A percentile compares a stretch with the other conserved stretches of the same genome.
These are phyloP conservation scores for Rattus norvegicus DNA, from an alignment of 2,113 vertebrate genomes.

Conservation along the genomic window DNA sequence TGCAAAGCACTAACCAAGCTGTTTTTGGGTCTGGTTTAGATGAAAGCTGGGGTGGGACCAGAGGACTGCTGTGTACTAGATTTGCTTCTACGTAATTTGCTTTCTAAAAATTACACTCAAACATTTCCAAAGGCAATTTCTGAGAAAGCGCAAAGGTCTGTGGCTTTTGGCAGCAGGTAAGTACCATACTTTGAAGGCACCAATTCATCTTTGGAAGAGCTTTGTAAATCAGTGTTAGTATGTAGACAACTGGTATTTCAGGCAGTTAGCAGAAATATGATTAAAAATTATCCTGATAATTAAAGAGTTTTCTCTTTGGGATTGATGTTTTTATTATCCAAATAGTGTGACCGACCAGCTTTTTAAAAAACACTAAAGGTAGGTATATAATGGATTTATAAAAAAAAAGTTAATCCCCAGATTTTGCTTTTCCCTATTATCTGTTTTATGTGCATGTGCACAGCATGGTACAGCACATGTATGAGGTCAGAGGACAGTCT, in stretches of 20 bases:
- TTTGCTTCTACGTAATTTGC: not conserved
- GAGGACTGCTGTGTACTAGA: not conserved
- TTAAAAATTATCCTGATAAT: not conserved
- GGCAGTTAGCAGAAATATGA: conserved; percentile 15
- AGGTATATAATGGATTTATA: not conserved
- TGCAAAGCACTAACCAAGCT: not conserved
- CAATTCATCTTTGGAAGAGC: not conserved
- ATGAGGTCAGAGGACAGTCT: not conserved
- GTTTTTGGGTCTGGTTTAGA: not conserved
- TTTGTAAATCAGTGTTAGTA: not conserved
- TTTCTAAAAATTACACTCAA: conserved; percentile 27
- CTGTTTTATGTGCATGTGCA: not conserved
- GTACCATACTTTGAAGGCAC: not conserved
- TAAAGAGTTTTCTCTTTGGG: not conserved
- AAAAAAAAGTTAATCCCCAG: not conserved
- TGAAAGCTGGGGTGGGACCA: not conserved
- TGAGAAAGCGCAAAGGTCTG: not conserved
- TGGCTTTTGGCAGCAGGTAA: not conserved
- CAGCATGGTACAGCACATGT: not conserved
- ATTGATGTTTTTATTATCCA: conserved; percentile 23
- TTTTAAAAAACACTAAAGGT: not conserved
- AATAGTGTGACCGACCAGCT: not conserved
- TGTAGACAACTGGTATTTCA: conserved; percentile 27
- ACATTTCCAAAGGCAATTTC: not conserved
- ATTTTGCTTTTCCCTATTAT: not conserved